Conservation (phyloP, 2,797 vertebrate genomes). For the Gymnodraco acuticeps region DNA sequence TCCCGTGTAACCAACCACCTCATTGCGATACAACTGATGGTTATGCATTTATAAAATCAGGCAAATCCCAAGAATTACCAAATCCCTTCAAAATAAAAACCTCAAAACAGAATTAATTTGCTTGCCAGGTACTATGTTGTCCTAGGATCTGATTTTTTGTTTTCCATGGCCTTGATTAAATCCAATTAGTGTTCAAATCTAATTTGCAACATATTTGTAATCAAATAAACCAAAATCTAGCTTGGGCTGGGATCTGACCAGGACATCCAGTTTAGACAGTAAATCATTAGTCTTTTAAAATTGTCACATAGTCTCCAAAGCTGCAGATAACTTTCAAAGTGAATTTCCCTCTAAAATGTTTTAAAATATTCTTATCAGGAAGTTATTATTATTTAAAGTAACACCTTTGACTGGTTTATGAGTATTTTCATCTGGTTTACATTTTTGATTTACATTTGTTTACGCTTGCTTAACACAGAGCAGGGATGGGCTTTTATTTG, state of each 20-base stretch:
- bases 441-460: neutral
- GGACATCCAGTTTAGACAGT: neutral
- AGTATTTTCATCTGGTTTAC: neutral
- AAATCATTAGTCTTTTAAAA: neutral
- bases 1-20: constrained; percentile 1
- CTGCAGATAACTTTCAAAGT: neutral
- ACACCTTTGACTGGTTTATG: neutral
- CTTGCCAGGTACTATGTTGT: neutral
- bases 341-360: neutral
- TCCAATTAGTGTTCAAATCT: neutral
- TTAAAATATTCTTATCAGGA: neutral
- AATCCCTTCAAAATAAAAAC: constrained; percentile 7
- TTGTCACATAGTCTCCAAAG: neutral
- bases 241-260: neutral
- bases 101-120: neutral
- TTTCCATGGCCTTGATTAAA: constrained; percentile 4
- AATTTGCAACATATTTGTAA: constrained; percentile 8
- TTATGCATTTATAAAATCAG: constrained; percentile 6
- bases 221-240: neutral
- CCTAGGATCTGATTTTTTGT: neutral
- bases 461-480: neutral
- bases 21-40: constrained; percentile 1
- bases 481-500: too few relatives aligned
- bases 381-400: neutral
- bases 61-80: neutral